Evolutionary conservation across 2,113 vertebrate genomes (phyloP).

Genomic region (Rhombomys opimus): DNA sequence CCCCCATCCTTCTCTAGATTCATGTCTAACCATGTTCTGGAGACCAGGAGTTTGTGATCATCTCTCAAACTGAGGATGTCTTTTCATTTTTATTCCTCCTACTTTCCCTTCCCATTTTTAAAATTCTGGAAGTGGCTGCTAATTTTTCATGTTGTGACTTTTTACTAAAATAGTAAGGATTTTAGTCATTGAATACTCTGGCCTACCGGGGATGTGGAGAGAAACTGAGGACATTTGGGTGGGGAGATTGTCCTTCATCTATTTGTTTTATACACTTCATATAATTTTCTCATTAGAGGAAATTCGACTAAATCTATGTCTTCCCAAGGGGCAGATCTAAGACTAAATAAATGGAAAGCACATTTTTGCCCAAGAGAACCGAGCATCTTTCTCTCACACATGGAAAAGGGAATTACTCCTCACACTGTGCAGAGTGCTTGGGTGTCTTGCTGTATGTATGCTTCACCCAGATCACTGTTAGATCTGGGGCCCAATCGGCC

Average conservation of each 20-base stretch:
- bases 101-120: not conserved
- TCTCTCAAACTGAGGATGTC: not conserved
- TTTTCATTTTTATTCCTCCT: not conserved
- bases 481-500: not conserved
- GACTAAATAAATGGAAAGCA: not conserved
- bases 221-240: not conserved
- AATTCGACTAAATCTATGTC: not conserved
- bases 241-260: not conserved
- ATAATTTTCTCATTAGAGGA: not conserved
- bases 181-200: not conserved
- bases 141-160: not conserved
- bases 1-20: not conserved
- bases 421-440: no score
- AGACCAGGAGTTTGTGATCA: not conserved
- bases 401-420: not conserved
- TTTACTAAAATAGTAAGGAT: not conserved
- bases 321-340: not conserved
- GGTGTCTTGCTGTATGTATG: not conserved
- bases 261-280: not conserved
- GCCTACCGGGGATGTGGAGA: not conserved
- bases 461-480: no score
- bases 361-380: not conserved
- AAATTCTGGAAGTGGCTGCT: not conserved
- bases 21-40: not conserved
- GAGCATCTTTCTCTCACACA: not conserved